Base-by-base conservation (phyloP, 92 coral and sea anemone species). In the Ricordea florida region DNA sequence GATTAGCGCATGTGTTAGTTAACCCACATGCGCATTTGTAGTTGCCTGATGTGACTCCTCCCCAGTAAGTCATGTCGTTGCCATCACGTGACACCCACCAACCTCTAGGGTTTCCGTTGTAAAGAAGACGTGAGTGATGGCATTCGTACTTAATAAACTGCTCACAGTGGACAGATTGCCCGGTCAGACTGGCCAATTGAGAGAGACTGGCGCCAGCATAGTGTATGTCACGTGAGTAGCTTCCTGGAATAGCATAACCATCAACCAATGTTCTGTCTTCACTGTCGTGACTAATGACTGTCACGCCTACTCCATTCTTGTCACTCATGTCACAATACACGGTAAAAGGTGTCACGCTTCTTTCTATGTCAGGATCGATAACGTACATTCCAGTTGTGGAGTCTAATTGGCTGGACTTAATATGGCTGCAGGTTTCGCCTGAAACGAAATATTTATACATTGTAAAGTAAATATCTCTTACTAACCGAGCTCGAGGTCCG, bases 211-310 rank as follows among this genome's bases (percentile, higher is more conserved):
- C 31, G 15, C 62, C 23, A 13, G 41, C n/a, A 42, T 56, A 56
- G 17, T 30, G 13, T 29, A 56, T 42, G 15, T 56, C 33, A 56
- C 23, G 62, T 29, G 33, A 37, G 62, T 56, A 56, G 36, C 41
- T 56, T 30, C 62, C 62, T 5, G 38, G 20, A 56, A 13, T 23
- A 26, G 18, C 42, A 56, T 30, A 56, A 21, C 20, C 62, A 14
- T 27, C n/a, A 30, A 56, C 62, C 62, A 29, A 25, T 14, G 41
- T 56, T 26, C 41, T 56, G 20, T 18, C 5, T 42, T 56, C 62
- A 29, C 62, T 56, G 62, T 56, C 62, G 25, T 56, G 62, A 56
- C 62, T 30, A 23, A 56, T 26, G 36, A 56, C 62, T 56, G 41
- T 3, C 62, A 56, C 62, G 36, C 62, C 62, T 29, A 56, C 62